These are phyloP conservation scores for Hyaena hyaena DNA, from an alignment of 2,113 vertebrate species.

Conservation along the genomic window DNA sequence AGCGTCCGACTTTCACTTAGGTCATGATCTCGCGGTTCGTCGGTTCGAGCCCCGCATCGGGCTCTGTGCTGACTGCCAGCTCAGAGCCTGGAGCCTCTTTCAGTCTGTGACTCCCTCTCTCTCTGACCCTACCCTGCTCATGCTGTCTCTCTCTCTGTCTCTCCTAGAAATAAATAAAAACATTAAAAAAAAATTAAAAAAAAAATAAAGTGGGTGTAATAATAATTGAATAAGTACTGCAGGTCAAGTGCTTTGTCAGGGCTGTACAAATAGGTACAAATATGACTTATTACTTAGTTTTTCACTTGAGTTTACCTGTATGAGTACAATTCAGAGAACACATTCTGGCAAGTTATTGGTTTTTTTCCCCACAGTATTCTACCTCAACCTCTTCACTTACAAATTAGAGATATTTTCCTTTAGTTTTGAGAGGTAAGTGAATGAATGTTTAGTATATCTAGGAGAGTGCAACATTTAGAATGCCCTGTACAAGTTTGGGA, in stretches of 20 bases:
- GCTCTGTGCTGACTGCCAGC: too few species aligned
- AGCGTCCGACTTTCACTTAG: too few species aligned
- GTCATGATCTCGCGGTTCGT: too few species aligned
- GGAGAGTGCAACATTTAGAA: not conserved
- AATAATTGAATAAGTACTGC: not conserved
- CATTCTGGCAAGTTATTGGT: not conserved
- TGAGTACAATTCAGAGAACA: not conserved
- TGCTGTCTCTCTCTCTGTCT: too few species aligned
- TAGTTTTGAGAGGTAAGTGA: not conserved
- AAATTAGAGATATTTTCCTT: not conserved
- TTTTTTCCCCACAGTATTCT: not conserved
- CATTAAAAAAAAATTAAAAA: too few species aligned
- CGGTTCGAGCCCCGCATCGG: too few species aligned
- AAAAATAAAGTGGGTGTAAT: not conserved
- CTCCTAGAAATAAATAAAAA: too few species aligned
- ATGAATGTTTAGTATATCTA: not conserved
- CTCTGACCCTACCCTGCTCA: too few species aligned
- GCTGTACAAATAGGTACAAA: not conserved
- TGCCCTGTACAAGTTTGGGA: not conserved
- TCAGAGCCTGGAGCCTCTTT: too few species aligned
- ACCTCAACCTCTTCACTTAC: not conserved
- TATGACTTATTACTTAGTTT: not conserved
- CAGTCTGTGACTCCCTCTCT: too few species aligned
- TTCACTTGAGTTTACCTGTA: not conserved
- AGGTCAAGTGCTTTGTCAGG: not conserved